These are phyloP conservation scores for Alosa sapidissima DNA, from an alignment of 2,797 vertebrate species.

Conservation along the genomic window DNA sequence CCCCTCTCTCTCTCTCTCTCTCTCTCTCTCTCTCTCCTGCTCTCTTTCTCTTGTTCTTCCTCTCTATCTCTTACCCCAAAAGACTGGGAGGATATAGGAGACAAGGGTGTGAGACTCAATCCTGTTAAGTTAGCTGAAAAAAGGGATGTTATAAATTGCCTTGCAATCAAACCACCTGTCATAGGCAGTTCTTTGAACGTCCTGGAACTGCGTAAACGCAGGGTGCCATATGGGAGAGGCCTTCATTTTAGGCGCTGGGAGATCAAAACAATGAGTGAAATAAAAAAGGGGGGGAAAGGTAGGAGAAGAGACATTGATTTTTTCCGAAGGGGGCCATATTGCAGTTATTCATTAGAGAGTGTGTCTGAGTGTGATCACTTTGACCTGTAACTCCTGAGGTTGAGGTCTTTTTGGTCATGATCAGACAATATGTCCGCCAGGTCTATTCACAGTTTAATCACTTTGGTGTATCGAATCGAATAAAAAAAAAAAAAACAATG, in stretches of 20 bases:
- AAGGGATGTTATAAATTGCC: conserved; percentile 46
- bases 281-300: conserved; percentile 20
- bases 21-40: not conserved
- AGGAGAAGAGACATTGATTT: conserved; percentile 30
- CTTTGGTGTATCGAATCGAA: not conserved
- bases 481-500: not conserved
- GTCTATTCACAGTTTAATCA: conserved; percentile 2
- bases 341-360: conserved; percentile 30
- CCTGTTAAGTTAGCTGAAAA: conserved; percentile 44
- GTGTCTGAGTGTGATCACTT: conserved; percentile 31
- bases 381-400: conserved; percentile 32
- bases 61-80: not conserved
- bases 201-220: conserved; percentile 40
- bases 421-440: conserved; percentile 3
- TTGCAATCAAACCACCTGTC: conserved; percentile 53
- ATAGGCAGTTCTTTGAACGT: conserved; percentile 43
- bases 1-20: not conserved
- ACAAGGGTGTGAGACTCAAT: conserved; percentile 33
- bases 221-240: conserved; percentile 44
- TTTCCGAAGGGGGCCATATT: conserved; percentile 25
- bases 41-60: not conserved
- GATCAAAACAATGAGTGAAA: conserved; percentile 38
- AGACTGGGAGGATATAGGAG: conserved; percentile 30
- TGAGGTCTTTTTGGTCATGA: conserved; percentile 14
- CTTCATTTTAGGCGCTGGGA: conserved; percentile 45